Evolutionary conservation across 2,113 vertebrate species (phyloP).

Genomic region (Macaca mulatta): DNA sequence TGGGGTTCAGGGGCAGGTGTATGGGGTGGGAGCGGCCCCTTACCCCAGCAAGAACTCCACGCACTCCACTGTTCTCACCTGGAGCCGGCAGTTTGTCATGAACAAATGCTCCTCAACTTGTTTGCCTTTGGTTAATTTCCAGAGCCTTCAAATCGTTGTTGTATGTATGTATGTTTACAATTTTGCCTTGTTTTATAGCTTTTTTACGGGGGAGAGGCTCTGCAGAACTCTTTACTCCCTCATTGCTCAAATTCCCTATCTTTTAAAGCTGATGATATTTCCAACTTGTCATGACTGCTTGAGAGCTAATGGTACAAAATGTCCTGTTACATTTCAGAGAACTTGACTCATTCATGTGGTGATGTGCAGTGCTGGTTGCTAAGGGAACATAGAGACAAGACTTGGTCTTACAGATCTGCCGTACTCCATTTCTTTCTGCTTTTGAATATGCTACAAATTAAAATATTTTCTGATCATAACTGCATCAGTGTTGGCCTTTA

Average conservation of each 20-base stretch:
- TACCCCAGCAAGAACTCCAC: accelerated
- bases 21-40: no score
- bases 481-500: not conserved
- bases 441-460: not conserved
- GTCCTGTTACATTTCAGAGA: constrained; percentile 36
- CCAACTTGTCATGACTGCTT: constrained; percentile 54
- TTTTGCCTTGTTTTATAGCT: not conserved
- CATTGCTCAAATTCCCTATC: not conserved
- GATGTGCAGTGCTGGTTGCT: constrained; percentile 52
- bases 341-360: constrained; percentile 61
- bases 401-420: accelerated
- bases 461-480: not conserved
- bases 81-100: not conserved
- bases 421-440: accelerated
- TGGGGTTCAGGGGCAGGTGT: not conserved
- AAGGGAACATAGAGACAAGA: accelerated
- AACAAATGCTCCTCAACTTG: not conserved
- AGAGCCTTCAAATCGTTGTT: not conserved
- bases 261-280: constrained; percentile 66
- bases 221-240: not conserved
- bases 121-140: not conserved
- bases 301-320: constrained; percentile 57
- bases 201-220: not conserved
- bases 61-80: accelerated
- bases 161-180: not conserved